A percentile compares a stretch with the other conserved stretches of the same genome.
Conservation (phyloP, 1,140 invertebrate species). For the Nylanderia fulva region DNA sequence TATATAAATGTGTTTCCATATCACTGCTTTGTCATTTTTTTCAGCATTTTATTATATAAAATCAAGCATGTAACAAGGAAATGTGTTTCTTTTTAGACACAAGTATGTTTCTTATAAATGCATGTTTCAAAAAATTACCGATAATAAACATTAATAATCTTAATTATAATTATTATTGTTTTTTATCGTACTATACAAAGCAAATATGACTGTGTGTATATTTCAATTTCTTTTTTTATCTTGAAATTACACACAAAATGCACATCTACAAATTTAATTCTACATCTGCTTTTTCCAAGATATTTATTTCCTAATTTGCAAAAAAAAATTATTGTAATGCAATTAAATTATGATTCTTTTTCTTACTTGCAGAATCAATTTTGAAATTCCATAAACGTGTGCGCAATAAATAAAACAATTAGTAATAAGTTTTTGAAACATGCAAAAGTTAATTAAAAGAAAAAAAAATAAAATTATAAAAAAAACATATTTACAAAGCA, state of each 20-base stretch:
- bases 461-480: background rate
- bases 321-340: no score
- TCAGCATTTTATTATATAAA: background rate
- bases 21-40: background rate
- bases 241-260: no score
- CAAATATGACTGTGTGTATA: no score
- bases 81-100: background rate
- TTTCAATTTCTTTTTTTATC: no score
- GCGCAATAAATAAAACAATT: background rate
- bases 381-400: background rate
- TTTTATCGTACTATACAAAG: no score
- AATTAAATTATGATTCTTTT: background rate
- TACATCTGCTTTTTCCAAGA: no score
- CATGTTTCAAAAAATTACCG: background rate
- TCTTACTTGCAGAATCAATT: background rate
- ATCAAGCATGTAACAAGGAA: no score
- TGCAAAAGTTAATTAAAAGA: background rate
- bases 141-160: no score
- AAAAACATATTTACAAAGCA: background rate
- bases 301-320: no score
- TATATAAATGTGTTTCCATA: background rate
- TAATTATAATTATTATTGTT: no score
- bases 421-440: background rate
- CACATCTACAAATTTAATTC: no score
- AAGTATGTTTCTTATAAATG: background rate